Evolutionary conservation across 2,888 invertebrate genomes (phyloP), one percentile per base, ranked within the genome.

Genomic region (Drosophila leonis): DNA sequence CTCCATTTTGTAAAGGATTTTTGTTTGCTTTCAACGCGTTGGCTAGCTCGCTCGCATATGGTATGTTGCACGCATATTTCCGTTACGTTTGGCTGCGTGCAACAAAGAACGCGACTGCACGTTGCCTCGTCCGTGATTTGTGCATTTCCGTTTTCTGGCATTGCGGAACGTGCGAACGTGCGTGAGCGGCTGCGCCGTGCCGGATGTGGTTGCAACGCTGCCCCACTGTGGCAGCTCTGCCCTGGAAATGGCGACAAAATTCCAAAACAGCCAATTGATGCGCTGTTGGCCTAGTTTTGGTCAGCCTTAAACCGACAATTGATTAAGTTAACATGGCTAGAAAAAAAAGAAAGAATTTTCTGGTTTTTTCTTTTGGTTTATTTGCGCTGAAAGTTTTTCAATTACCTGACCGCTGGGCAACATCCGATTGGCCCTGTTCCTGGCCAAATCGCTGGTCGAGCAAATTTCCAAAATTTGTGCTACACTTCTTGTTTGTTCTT

Each of bases 61-160:
- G 31, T 7, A 49, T 83, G 83, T 80, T 75, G 75, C 73, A 76
- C 70, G 62, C 85, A 78, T 78, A 83, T 83, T 88, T 88, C 83
- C 83, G 85, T 68, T 85, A 55, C 70, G 75, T 65, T 68, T 64
- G 67, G 67, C 39, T 79, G 75, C 78, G 68, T 78, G 75, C 80
- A 63, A 66, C 78, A 80, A 68, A 64, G 65, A 65, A 29, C 46
- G 63, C 41, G 42, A 18, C 31, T 33, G 37, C 39, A 24, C 65
- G 57, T 48, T 60, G 74, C 66, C 60, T 55, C 73, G 52, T 66
- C 64, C 72, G 71, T 88, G 83, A 83, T 83, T 83, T 83, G 85
- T 88, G 88, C 77, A 78, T 85, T 88, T 88, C 83, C 78, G 73
- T 7, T 68, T 71, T 82, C 72, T 68, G 74, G 52, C 74, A 68